phyloP scores from a whole-genome alignment of 1,140 invertebrate genomes.

The Zaprionus kolodkinae region DNA sequence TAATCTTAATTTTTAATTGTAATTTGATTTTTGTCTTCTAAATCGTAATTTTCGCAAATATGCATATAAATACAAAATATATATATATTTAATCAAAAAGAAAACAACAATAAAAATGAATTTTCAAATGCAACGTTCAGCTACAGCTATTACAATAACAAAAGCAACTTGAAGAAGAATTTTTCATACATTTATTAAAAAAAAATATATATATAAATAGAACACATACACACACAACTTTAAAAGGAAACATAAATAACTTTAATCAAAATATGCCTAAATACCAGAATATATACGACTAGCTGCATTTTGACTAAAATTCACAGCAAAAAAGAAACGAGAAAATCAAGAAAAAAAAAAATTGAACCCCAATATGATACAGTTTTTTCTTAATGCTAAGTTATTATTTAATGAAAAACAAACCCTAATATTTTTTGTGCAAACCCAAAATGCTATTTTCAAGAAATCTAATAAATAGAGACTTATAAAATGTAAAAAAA shows the following conservation, averaged over 20 bases:
- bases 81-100: constrained; percentile 11
- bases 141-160: constrained; percentile 15
- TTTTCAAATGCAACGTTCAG: constrained; percentile 6
- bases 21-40: constrained; percentile 4
- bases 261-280: constrained; percentile 40
- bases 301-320: constrained; percentile 41
- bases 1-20: not conserved
- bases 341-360: constrained; percentile 5
- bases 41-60: constrained; percentile 7
- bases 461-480: constrained; percentile 55
- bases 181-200: constrained; percentile 40
- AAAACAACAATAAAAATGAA: constrained; percentile 14
- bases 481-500: constrained; percentile 45
- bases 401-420: constrained; percentile 35
- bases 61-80: constrained; percentile 5
- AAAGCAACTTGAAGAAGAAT: constrained; percentile 1
- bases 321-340: constrained; percentile 25
- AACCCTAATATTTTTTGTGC: constrained; percentile 37
- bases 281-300: constrained; percentile 36
- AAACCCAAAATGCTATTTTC: constrained; percentile 50
- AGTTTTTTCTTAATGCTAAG: constrained; percentile 40
- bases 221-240: constrained; percentile 8
- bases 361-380: constrained; percentile 16
- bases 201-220: constrained; percentile 24
- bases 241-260: constrained; percentile 17